Conservation (phyloP, 2,113 vertebrate species). For the Agelaius phoeniceus region DNA sequence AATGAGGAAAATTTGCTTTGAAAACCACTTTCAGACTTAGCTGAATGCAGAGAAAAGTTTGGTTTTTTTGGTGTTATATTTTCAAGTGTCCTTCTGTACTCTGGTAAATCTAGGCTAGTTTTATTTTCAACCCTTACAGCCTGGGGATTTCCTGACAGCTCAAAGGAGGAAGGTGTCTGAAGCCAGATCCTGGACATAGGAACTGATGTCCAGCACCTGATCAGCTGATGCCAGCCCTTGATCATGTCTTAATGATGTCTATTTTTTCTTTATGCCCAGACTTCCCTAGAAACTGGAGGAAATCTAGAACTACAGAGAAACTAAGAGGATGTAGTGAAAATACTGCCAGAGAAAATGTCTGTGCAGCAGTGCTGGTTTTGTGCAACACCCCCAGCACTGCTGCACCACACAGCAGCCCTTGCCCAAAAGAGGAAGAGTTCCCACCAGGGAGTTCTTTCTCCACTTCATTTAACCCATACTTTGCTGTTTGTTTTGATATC, state of each 20-base stretch:
- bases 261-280: background rate
- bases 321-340: slow-evolving; percentile 15
- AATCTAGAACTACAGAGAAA: slow-evolving; percentile 13
- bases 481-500: background rate
- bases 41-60: background rate
- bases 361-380: background rate
- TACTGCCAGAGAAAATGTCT: background rate
- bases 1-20: background rate
- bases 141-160: slow-evolving; percentile 45
- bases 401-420: background rate
- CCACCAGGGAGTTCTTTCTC: background rate
- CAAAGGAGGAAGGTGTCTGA: background rate
- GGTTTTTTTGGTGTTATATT: background rate
- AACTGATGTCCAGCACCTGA: background rate
- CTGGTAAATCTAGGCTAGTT: background rate
- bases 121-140: slow-evolving; percentile 4
- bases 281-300: slow-evolving; percentile 40
- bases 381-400: background rate
- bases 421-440: slow-evolving; percentile 19
- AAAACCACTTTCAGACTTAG: background rate
- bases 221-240: slow-evolving; percentile 12
- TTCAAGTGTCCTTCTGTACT: background rate
- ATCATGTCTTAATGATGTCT: background rate
- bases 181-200: background rate
- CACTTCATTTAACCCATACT: background rate